These are phyloP conservation scores for Pitta sordida DNA, from an alignment of 2,113 vertebrate genomes.

Conservation along the genomic window DNA sequence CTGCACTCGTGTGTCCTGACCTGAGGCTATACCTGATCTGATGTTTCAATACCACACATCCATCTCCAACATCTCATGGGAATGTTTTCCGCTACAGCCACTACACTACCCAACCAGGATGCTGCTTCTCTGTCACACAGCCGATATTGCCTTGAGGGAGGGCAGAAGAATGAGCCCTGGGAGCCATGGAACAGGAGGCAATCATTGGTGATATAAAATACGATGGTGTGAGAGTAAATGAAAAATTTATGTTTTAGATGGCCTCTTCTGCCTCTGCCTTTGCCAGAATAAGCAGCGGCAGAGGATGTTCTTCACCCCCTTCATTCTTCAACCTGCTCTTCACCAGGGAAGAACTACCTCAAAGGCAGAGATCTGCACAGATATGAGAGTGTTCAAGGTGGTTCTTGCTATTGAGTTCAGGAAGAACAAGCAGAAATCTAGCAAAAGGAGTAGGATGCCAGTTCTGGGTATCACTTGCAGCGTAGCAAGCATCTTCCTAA, in stretches of 20 bases:
- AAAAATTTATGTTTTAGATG: neutral
- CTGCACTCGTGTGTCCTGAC: neutral
- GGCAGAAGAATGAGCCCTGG: neutral
- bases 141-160: neutral
- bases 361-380: neutral
- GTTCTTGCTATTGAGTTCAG: neutral
- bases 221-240: neutral
- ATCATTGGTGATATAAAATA: accelerated
- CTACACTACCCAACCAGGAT: neutral
- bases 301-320: neutral
- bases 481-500: neutral
- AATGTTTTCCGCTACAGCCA: neutral
- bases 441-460: neutral
- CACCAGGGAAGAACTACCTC: neutral
- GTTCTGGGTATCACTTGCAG: neutral
- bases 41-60: accelerated
- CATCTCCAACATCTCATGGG: neutral
- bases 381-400: neutral
- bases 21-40: neutral
- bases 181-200: neutral
- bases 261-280: neutral
- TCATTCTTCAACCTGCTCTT: neutral
- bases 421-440: neutral
- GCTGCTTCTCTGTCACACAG: neutral
- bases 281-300: neutral